phyloP scores from a whole-genome alignment of 2,888 invertebrate genomes.

The Limnephilus rhombicus region DNA sequence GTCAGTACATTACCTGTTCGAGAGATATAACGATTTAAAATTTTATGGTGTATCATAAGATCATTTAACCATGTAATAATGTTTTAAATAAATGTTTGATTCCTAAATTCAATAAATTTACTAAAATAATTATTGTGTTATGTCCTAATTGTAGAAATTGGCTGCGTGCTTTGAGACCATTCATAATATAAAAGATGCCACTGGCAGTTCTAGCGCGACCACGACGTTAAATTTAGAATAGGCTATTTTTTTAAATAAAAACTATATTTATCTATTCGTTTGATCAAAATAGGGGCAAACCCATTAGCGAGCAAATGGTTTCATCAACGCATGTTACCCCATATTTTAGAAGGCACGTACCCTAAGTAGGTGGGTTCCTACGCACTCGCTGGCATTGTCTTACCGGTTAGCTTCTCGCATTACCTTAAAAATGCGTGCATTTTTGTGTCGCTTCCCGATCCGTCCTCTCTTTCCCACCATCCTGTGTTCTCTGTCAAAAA shows the following conservation, averaged over 20 bases:
- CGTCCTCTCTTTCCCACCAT: slow-evolving; percentile 30
- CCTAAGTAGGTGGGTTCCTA: background rate
- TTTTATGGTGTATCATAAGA: too few relatives aligned
- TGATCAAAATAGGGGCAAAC: background rate
- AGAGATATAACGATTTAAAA: too few relatives aligned
- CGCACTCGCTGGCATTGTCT: slow-evolving; percentile 29
- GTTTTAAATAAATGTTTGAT: too few relatives aligned
- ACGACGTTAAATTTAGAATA: background rate
- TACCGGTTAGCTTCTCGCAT: slow-evolving; percentile 9
- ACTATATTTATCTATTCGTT: background rate
- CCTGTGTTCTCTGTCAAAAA: slow-evolving; percentile 6
- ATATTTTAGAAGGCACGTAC: background rate
- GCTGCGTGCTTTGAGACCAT: too few relatives aligned
- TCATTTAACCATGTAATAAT: too few relatives aligned
- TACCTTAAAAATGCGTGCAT: slow-evolving; percentile 32
- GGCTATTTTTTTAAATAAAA: background rate
- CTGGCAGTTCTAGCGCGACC: too few relatives aligned
- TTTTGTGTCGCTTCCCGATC: background rate
- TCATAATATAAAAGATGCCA: too few relatives aligned
- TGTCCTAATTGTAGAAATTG: too few relatives aligned
- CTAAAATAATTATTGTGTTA: too few relatives aligned
- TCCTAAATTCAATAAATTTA: too few relatives aligned
- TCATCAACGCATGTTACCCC: background rate
- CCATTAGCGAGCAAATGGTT: background rate
- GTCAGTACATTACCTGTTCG: too few relatives aligned